A percentile compares a stretch with the other conserved stretches of the same genome.
Evolutionary conservation across 2,113 vertebrate genomes (phyloP).

Genomic region (Fulica atra): DNA sequence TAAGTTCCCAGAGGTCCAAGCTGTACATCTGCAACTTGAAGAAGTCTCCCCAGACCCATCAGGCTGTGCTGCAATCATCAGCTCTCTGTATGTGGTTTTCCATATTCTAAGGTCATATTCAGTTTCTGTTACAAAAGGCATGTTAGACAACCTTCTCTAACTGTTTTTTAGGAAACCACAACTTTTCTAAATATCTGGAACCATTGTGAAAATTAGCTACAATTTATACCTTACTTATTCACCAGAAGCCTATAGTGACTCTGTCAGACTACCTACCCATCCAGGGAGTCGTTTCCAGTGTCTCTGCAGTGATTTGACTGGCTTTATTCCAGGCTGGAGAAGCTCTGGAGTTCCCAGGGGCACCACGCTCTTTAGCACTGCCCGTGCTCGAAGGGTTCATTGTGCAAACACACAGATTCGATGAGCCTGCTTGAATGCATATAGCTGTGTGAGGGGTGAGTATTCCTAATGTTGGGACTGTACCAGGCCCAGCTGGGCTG

Average conservation of each 20-base stretch:
- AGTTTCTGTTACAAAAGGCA: background rate
- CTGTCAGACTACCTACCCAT: background rate
- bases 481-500: background rate
- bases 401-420: background rate
- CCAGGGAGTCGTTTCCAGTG: background rate
- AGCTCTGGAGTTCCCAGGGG: background rate
- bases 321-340: background rate
- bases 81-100: background rate
- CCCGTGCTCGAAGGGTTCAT: background rate
- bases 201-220: background rate
- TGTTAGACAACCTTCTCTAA: background rate
- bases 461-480: accelerated
- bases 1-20: background rate
- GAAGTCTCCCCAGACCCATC: background rate
- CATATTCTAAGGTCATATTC: background rate
- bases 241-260: background rate
- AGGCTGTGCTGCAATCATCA: background rate
- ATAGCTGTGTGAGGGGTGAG: background rate
- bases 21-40: background rate
- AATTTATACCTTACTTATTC: background rate
- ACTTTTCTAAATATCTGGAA: background rate
- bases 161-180: background rate
- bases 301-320: background rate
- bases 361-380: background rate
- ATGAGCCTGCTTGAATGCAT: background rate